These are phyloP conservation scores for Psylliodes chrysocephalus DNA, from an alignment of 2,888 invertebrate species.

Conservation along the genomic window DNA sequence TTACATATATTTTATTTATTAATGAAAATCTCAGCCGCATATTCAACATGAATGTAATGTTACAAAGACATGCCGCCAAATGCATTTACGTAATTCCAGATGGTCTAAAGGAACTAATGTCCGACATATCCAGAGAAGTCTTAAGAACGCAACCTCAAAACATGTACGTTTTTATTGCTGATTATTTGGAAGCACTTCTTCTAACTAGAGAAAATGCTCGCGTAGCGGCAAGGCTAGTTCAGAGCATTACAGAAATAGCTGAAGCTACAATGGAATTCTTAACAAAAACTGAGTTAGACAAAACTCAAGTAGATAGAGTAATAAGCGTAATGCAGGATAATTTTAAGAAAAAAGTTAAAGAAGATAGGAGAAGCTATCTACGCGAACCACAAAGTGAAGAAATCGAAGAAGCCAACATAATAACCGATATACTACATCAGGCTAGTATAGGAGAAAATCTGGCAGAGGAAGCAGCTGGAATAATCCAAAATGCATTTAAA, in stretches of 20 bases:
- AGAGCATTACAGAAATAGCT: constrained; percentile 58
- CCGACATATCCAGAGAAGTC: constrained; percentile 79
- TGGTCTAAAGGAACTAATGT: constrained; percentile 75
- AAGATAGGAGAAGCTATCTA: background rate
- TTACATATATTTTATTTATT: no score
- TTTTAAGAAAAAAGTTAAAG: constrained; percentile 38
- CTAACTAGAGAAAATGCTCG: constrained; percentile 72
- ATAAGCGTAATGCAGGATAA: constrained; percentile 57
- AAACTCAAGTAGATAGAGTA: constrained; percentile 56
- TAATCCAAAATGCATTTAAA: constrained; percentile 59
- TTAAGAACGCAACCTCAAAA: constrained; percentile 74
- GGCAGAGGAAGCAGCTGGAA: constrained; percentile 57
- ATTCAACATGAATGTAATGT: constrained; percentile 56
- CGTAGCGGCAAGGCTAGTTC: constrained; percentile 60
- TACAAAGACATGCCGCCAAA: constrained; percentile 64
- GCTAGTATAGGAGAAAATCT: constrained; percentile 51
- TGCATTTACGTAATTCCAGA: constrained; percentile 70
- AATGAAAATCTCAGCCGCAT: no score
- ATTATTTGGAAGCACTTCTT: constrained; percentile 74
- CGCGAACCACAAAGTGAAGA: constrained; percentile 36
- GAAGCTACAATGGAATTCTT: constrained; percentile 57
- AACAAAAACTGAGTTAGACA: constrained; percentile 50
- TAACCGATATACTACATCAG: constrained; percentile 52
- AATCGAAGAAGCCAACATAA: constrained; percentile 52
- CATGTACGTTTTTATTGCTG: constrained; percentile 74